phyloP scores from a whole-genome alignment of 2,113 vertebrate genomes.

The Gymnocephalus cernua region DNA sequence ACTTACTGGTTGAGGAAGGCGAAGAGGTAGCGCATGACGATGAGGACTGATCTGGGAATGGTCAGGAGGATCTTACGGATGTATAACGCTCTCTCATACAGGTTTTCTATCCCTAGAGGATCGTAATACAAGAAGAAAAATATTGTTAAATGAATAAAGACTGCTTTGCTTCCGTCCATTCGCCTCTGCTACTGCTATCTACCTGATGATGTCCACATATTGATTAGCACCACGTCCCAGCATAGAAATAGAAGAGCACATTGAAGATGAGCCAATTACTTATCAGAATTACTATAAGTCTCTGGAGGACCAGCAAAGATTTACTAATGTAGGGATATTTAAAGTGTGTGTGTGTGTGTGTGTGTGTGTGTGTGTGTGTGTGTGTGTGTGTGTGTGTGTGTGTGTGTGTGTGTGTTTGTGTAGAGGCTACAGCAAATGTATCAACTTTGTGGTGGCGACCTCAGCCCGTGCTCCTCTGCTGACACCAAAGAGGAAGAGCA shows the following conservation, averaged over 20 bases:
- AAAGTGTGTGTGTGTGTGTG: neutral
- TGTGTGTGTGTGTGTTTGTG: no score
- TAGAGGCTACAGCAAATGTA: slow-evolving; percentile 22
- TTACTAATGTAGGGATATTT: neutral
- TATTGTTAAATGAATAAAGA: neutral
- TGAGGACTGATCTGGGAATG: slow-evolving; percentile 93
- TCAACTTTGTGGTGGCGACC: neutral
- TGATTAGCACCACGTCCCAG: slow-evolving; percentile 1
- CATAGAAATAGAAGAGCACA: slow-evolving; percentile 18
- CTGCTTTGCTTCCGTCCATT: slow-evolving; percentile 3
- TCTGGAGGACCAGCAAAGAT: neutral
- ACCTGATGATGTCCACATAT: slow-evolving; percentile 35
- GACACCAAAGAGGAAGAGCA: slow-evolving; percentile 28
- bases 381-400: neutral
- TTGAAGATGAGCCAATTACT: slow-evolving; percentile 23
- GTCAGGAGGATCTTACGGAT: slow-evolving; percentile 97
- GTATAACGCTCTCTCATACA: slow-evolving; percentile 96
- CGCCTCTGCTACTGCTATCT: slow-evolving; percentile 11
- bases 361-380: neutral
- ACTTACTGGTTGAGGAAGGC: slow-evolving; percentile 99
- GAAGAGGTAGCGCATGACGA: slow-evolving; percentile 99
- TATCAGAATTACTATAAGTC: slow-evolving; percentile 4
- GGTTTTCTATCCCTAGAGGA: slow-evolving; percentile 93
- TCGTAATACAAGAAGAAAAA: neutral
- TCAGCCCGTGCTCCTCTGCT: slow-evolving; percentile 5